Conservation (phyloP, 1,140 invertebrate genomes). For the Drosophila sulfurigaster region DNA sequence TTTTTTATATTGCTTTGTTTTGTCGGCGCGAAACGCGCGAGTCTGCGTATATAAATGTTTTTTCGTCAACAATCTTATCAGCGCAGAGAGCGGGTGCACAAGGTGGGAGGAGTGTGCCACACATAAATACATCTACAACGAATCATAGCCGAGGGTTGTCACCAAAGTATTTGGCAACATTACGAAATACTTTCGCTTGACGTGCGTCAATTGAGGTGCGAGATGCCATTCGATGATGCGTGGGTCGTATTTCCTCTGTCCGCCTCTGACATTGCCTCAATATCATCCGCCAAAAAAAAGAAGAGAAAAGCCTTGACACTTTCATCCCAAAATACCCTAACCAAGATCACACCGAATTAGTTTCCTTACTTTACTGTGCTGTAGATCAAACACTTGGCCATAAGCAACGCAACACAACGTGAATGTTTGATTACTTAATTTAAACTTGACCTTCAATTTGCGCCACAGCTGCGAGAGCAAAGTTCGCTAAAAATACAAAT, state of each 20-base stretch:
- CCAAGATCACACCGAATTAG: background rate
- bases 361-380: background rate
- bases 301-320: slow-evolving; percentile 33
- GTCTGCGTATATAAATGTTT: slow-evolving; percentile 32
- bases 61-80: slow-evolving; percentile 76
- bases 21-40: slow-evolving; percentile 19
- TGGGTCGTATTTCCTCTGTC: slow-evolving; percentile 17
- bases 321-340: background rate
- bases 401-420: background rate
- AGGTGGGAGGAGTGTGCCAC: slow-evolving; percentile 14
- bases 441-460: slow-evolving; percentile 39
- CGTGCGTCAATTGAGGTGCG: slow-evolving; percentile 20
- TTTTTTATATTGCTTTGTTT: slow-evolving; percentile 51
- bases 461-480: slow-evolving; percentile 6
- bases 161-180: slow-evolving; percentile 15
- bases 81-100: slow-evolving; percentile 39
- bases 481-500: slow-evolving; percentile 3
- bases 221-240: background rate
- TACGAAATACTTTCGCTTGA: slow-evolving; percentile 20
- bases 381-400: background rate
- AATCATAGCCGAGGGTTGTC: slow-evolving; percentile 27
- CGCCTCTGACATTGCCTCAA: slow-evolving; percentile 21
- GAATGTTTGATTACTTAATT: background rate
- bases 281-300: slow-evolving; percentile 36
- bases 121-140: background rate